These are phyloP conservation scores for Cariama cristata DNA, from an alignment of 2,113 vertebrate genomes.

Conservation along the genomic window DNA sequence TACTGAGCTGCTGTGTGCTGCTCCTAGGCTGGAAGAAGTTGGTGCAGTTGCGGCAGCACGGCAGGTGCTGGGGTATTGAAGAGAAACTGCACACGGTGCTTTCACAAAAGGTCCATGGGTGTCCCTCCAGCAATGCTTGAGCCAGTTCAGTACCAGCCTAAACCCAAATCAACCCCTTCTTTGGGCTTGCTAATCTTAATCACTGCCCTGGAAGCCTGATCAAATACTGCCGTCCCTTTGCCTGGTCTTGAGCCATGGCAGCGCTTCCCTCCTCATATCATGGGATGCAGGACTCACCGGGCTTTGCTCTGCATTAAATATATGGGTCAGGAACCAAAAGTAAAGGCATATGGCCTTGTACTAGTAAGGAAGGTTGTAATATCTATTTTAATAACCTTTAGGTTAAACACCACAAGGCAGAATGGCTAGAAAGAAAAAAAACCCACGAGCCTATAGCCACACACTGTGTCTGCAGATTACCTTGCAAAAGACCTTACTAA, in stretches of 20 bases:
- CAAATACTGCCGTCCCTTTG: not conserved
- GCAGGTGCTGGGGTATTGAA: rapidly evolving
- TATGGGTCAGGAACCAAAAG: not conserved
- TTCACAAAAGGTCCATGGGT: rapidly evolving
- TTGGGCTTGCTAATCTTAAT: not conserved
- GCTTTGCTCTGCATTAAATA: not conserved
- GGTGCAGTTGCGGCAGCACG: rapidly evolving
- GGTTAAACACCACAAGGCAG: not conserved
- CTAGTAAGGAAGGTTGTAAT: not conserved
- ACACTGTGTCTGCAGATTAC: not conserved
- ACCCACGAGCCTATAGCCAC: rapidly evolving
- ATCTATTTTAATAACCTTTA: not conserved
- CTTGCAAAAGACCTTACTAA: not conserved
- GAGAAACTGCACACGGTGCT: rapidly evolving
- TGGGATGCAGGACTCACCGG: not conserved
- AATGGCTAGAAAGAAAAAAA: not conserved
- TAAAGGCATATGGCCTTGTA: not conserved
- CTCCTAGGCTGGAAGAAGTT: not conserved
- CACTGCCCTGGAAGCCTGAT: not conserved
- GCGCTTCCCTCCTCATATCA: not conserved
- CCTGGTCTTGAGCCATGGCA: not conserved
- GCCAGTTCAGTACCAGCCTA: not conserved
- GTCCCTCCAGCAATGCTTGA: not conserved
- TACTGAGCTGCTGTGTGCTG: not conserved
- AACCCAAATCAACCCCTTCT: not conserved